Evolutionary conservation across 2,888 invertebrate species (phyloP), one percentile per base, ranked within the genome.

Genomic region (Beris chalybata): DNA sequence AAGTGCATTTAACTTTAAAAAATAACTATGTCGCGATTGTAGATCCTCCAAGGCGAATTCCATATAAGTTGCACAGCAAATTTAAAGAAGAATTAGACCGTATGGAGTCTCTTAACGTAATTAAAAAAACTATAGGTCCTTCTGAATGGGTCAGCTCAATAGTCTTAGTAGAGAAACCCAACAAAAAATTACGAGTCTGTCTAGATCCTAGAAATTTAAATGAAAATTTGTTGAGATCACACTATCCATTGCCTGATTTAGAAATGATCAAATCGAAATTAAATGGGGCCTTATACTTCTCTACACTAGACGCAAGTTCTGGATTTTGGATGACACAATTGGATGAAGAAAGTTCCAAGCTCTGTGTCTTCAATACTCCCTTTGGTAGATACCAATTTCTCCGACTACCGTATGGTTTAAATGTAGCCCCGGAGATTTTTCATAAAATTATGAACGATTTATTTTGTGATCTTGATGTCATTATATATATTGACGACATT

Each of bases 361-460:
- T 72, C 6, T 74, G 71, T 59, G 72, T 71, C 4, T 72, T 72
- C 52, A 70, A 68, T 22, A 72, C 73, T 9, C 71, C 71, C 0
- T 73, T 70, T 66, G 71, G 73, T 2, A 68, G 71, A 12, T 73
- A 67, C 52, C 13, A 65, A 11, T 72, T 72, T 67, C 52, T 69
- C 12, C 59, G 67, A 11, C 43, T 71, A 13, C 70, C 71, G 22
- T 70, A 70, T 48, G 69, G 69, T 6, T 70, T 71, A 22, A 70
- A 67, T 43, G 67, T 66, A 9, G 70, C 67, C 2, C 64, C 70
- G 0, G 68, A 70, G 58, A 67, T 70, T 48, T 69, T 70, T 53
- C 70, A 70, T 38, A 58, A 48, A 3, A 22, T 22, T 22, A 22
- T 22, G 22, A 22, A 22, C 3, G 22, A 22, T 22, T 22, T 22